Evolutionary conservation across 2,888 invertebrate genomes (phyloP), one percentile per base, ranked within the genome.

Genomic region (Agriopis marginaria): DNA sequence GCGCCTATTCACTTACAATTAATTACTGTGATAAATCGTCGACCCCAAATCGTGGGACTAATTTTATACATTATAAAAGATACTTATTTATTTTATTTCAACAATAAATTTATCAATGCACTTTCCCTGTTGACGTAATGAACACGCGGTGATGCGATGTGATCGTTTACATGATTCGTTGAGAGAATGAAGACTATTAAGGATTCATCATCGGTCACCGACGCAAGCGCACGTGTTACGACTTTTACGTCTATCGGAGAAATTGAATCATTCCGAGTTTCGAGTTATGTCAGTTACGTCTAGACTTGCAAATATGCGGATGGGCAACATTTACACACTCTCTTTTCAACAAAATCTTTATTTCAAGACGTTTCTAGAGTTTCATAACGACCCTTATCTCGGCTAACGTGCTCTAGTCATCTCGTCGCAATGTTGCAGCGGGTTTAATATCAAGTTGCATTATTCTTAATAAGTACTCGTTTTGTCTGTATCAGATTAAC

Each of bases 111-210:
- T 82, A 86, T 86, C 83, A 85, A 88, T 88, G 87, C 86, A 85
- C 93, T 93, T 93, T 93, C 92, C 84, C 82, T 55, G 47, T 76
- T 91, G 88, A 91, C 84, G 89, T 82, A 92, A 92, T 77, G 70
- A 73, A 75, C 82, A 86, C 84, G 86, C 85, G 89, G 85, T 84
- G 86, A 83, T 87, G 86, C 79, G 82, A 83, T 87, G 86, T 79
- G 82, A 83, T 86, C 86, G 88, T 88, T 89, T 86, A 86, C 87
- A 84, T 84, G 86, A 86, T 81, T 77, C 78, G 80, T 82, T 83
- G 82, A 87, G 87, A 86, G 80, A 80, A 81, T 77, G 77, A 82
- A 75, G 73, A 75, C 81, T 81, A 84, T 89, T 89, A 88, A 86
- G 88, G 88, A 90, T 86, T 84, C 85, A 73, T 81, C 79, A 77